These are phyloP conservation scores for Xyliphius kryptos DNA, from an alignment of 2,113 vertebrate species.

Conservation along the genomic window DNA sequence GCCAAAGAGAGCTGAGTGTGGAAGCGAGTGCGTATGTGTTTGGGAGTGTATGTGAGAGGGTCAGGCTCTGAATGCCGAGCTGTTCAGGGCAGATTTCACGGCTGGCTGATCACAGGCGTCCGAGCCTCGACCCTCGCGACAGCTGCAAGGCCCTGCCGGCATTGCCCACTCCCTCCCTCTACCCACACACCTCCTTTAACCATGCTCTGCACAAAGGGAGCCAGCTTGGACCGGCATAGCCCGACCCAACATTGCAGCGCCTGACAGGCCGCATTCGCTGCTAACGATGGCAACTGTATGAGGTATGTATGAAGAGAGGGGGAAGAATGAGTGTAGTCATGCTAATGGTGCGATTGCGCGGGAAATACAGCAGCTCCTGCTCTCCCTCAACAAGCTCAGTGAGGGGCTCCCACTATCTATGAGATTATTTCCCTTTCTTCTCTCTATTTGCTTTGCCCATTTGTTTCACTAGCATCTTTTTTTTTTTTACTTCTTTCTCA, in stretches of 20 bases:
- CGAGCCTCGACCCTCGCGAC: slow-evolving; percentile 68
- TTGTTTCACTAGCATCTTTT: slow-evolving; percentile 41
- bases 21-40: slow-evolving; percentile 42
- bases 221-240: slow-evolving; percentile 39
- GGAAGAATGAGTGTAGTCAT: no score
- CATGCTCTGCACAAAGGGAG: slow-evolving; percentile 60
- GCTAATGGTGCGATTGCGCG: slow-evolving; percentile 39
- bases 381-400: slow-evolving; percentile 20
- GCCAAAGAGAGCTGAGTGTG: slow-evolving; percentile 51
- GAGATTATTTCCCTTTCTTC: slow-evolving; percentile 39
- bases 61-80: slow-evolving; percentile 69
- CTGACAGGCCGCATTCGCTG: slow-evolving; percentile 70
- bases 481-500: slow-evolving; percentile 19
- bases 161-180: no score
- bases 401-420: slow-evolving; percentile 31
- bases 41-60: slow-evolving; percentile 66
- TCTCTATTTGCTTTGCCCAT: slow-evolving; percentile 38
- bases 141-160: slow-evolving; percentile 74
- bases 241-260: slow-evolving; percentile 60
- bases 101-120: slow-evolving; percentile 74
- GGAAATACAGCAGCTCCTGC: slow-evolving; percentile 25
- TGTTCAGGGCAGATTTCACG: slow-evolving; percentile 56
- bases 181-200: slow-evolving; percentile 20
- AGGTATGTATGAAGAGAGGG: slow-evolving; percentile 58
- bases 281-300: slow-evolving; percentile 73